phyloP scores from a whole-genome alignment of 37 sponge, comb jelly and placozoan genomes.

The Ephydatia muelleri region DNA sequence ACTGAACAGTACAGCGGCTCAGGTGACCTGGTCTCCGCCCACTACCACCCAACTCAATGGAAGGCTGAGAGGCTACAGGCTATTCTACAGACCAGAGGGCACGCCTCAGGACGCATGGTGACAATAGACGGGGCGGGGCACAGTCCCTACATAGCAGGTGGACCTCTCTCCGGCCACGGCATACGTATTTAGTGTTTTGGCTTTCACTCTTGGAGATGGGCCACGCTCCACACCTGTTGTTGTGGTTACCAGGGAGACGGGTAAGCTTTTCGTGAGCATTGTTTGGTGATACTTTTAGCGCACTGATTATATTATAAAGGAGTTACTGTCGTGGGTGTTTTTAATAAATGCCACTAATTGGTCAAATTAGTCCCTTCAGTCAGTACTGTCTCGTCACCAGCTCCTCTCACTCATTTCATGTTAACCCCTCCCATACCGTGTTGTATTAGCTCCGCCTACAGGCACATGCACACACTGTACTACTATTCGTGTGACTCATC shows the following conservation, averaged over 20 bases:
- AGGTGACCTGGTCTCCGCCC: slow-evolving; percentile 25
- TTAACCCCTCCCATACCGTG: neutral
- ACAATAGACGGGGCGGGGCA: neutral
- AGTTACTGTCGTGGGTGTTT: no score
- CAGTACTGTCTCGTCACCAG: no score
- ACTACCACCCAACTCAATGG: slow-evolving; percentile 11
- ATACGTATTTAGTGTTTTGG: slow-evolving; percentile 26
- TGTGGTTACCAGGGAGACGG: slow-evolving; percentile 12
- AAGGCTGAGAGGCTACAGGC: slow-evolving; percentile 25
- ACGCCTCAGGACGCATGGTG: neutral
- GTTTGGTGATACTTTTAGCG: no score
- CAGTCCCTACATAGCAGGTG: slow-evolving; percentile 6
- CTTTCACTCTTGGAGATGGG: slow-evolving; percentile 44
- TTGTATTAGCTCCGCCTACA: neutral
- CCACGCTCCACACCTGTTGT: slow-evolving; percentile 29
- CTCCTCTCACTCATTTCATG: neutral
- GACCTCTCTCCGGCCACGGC: slow-evolving; percentile 16
- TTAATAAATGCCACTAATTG: no score
- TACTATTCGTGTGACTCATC: no score
- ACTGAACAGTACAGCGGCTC: slow-evolving; percentile 34
- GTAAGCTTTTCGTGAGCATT: neutral
- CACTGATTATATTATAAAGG: no score
- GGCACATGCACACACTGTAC: neutral
- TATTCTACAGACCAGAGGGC: neutral
- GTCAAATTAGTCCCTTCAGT: no score